Evolutionary conservation across 1,140 invertebrate genomes (phyloP).

Genomic region (Hyles euphorbiae): DNA sequence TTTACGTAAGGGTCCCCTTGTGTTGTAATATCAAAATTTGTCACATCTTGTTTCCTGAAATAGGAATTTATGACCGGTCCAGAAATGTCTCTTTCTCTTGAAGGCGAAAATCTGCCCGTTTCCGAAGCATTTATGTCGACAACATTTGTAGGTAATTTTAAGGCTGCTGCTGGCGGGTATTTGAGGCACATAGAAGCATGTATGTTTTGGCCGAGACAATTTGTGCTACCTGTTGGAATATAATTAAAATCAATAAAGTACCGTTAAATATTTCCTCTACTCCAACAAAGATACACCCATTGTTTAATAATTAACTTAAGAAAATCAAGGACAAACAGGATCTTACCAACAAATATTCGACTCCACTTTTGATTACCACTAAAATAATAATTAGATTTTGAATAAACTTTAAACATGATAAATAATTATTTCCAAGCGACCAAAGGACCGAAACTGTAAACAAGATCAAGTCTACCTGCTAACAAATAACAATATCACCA

Average conservation of each 20-base stretch:
- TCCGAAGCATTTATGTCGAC: conserved; percentile 79
- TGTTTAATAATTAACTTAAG: no score
- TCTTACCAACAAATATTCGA: no score
- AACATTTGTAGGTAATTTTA: conserved; percentile 68
- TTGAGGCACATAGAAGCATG: conserved; percentile 47
- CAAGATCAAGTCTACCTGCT: neutral
- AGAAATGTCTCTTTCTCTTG: conserved; percentile 78
- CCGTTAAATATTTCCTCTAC: no score
- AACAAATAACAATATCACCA: no score
- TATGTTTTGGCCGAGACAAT: conserved; percentile 40
- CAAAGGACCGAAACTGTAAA: neutral
- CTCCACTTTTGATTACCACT: conserved; percentile 1
- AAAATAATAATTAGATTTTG: conserved; percentile 18
- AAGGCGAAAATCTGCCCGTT: conserved; percentile 79
- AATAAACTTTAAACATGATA: conserved; percentile 38
- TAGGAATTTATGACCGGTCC: conserved; percentile 75
- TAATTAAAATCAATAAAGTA: neutral
- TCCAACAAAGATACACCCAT: no score
- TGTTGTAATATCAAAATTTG: conserved; percentile 57
- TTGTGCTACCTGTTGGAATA: conserved; percentile 15
- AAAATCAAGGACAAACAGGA: no score
- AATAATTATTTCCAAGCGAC: neutral
- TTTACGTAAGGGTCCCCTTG: conserved; percentile 76
- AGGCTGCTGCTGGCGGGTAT: conserved; percentile 55
- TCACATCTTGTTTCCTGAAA: conserved; percentile 35